Evolutionary conservation across 2,113 vertebrate genomes (phyloP).

Genomic region (Mormoops blainvillei): DNA sequence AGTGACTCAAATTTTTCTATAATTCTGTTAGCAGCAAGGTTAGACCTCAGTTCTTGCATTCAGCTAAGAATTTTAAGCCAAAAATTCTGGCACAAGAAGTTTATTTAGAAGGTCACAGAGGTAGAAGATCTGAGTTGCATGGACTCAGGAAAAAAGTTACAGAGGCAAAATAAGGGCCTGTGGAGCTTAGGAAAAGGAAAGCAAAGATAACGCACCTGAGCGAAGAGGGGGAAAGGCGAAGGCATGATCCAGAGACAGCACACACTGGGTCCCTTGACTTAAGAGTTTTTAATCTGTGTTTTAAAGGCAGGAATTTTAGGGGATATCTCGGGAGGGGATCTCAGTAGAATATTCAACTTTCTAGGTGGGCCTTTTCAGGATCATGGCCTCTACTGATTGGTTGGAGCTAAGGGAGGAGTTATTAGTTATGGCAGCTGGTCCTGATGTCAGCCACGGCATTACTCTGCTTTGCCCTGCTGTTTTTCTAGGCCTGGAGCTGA

Average conservation of each 20-base stretch:
- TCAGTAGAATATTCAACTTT: background rate
- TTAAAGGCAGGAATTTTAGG: background rate
- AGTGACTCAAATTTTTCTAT: background rate
- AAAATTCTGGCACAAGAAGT: background rate
- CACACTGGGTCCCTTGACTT: background rate
- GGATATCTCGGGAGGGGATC: background rate
- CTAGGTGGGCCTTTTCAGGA: background rate
- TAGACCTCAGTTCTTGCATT: background rate
- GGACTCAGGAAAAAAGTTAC: background rate
- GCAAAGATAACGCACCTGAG: background rate
- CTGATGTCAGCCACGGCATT: background rate
- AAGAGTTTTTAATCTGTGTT: background rate
- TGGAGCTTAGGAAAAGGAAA: background rate
- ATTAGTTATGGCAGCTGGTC: background rate
- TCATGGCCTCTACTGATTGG: background rate
- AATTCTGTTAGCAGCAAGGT: background rate
- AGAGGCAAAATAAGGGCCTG: background rate
- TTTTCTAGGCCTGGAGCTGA: background rate
- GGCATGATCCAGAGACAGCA: background rate
- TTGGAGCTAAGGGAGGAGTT: background rate
- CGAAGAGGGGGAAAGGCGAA: background rate
- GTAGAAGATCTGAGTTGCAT: background rate
- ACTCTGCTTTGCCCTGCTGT: background rate
- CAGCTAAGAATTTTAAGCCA: background rate
- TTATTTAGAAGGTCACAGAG: background rate